phyloP scores from a whole-genome alignment of 2,113 vertebrate genomes.

The Trematocara zebra region DNA sequence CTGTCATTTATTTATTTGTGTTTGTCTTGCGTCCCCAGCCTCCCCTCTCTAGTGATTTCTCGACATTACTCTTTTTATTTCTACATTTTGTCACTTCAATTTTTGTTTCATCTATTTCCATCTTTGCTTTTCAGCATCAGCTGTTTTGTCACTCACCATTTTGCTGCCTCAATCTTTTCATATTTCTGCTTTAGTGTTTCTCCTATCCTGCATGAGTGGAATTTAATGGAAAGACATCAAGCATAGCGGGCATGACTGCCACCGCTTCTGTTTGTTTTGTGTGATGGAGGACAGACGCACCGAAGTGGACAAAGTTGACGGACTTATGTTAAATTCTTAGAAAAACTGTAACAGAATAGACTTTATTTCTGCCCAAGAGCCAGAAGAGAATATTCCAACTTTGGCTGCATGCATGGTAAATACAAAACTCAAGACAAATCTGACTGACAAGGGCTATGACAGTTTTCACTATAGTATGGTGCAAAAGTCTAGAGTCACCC shows the following conservation, averaged over 20 bases:
- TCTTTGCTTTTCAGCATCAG: constrained; percentile 6
- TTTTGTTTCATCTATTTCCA: background rate
- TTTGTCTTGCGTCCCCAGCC: background rate
- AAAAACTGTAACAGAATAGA: background rate
- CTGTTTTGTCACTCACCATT: background rate
- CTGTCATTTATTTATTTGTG: background rate
- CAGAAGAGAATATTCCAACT: background rate
- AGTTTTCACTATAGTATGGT: background rate
- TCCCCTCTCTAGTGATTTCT: background rate
- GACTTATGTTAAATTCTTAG: background rate
- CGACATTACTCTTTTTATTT: background rate
- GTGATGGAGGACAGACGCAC: background rate
- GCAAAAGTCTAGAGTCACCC: background rate
- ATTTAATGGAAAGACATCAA: background rate
- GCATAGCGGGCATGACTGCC: background rate
- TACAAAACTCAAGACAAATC: background rate
- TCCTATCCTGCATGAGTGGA: background rate
- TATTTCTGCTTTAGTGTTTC: background rate
- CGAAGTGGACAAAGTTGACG: background rate
- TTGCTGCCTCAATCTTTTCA: background rate
- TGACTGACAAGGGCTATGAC: background rate
- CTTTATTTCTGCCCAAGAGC: background rate
- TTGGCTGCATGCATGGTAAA: background rate
- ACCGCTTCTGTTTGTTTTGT: background rate
- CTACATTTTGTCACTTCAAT: background rate